These are phyloP conservation scores for Drosophila murphyi DNA, from an alignment of 1,140 invertebrate species.

Conservation along the genomic window DNA sequence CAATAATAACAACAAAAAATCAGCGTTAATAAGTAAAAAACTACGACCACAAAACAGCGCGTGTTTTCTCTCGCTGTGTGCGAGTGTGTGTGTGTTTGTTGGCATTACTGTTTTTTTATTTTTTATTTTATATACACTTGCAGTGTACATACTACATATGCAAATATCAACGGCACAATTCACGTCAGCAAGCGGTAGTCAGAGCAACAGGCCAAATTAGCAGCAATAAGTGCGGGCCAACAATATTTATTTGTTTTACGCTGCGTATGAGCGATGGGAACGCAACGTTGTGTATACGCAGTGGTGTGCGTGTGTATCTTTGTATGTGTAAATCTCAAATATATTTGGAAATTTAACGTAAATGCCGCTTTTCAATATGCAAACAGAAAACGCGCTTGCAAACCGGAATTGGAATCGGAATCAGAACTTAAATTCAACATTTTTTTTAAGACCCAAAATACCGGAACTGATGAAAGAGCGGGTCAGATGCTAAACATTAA, in stretches of 20 bases:
- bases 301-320: neutral
- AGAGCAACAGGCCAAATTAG: constrained; percentile 3
- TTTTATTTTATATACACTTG: too few relatives aligned
- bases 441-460: too few relatives aligned
- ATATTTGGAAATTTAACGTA: too few relatives aligned
- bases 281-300: constrained; percentile 8
- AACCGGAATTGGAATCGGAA: too few relatives aligned
- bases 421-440: too few relatives aligned
- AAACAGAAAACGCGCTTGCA: too few relatives aligned
- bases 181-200: neutral
- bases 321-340: too few relatives aligned
- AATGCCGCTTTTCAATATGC: too few relatives aligned
- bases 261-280: constrained; percentile 2
- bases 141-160: neutral
- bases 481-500: too few relatives aligned
- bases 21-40: neutral
- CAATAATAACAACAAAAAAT: neutral
- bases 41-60: neutral
- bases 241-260: neutral
- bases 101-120: neutral
- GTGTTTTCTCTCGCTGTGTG: neutral
- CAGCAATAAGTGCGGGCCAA: neutral
- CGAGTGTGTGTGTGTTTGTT: neutral
- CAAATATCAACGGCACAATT: neutral
- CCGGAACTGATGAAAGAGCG: too few relatives aligned